Base-by-base conservation (phyloP, 2,113 vertebrate genomes). In the Clarias gariepinus region DNA sequence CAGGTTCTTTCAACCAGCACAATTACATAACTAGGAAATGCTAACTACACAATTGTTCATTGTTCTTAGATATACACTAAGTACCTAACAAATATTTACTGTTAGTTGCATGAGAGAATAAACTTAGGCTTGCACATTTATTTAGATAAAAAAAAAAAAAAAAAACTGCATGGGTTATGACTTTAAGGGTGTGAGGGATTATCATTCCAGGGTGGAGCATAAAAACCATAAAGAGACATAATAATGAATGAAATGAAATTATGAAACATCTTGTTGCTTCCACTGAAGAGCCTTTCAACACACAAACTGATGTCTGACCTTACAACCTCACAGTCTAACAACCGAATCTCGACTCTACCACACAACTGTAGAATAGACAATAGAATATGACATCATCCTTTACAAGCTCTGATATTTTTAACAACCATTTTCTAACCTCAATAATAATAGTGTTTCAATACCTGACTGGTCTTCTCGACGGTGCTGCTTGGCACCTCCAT, bases 401-500 rank as follows among this genome's bases (percentile, higher is more conserved):
- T 74, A 74, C 21, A 52, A 11, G 41, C 71, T 41, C 21, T 74
- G 13, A 47, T 63, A 41, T 16, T 55, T 25, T 55, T 77, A 28
- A 28, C 10, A 78, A n/a, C 3, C 7, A 28, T 19, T 80, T 60
- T 30, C 53, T 33, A 30, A 33, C 21, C 21, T 63, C 36, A 57
- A 21, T 30, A 10, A 80, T 4, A n/a, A 25, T n/a, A 57, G 63
- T 4, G 73, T 63, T 61, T 83, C 89, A 95, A 91, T 85, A 99
- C 98, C 97, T 99, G 98, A 93, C 96, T 98, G 91, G 95, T 97
- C 93, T 99, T 99, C 91, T 99, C 98, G 91, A 99, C 97, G 3
- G 98, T 99, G 95, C 98, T 99, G 95, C 97, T 99, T 60, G 98
- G 98, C 90, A 99, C 96, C 89, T 99, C 98, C 66, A 96, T 96